Conservation (phyloP, 2,888 invertebrate genomes). For the Rotaria socialis region DNA sequence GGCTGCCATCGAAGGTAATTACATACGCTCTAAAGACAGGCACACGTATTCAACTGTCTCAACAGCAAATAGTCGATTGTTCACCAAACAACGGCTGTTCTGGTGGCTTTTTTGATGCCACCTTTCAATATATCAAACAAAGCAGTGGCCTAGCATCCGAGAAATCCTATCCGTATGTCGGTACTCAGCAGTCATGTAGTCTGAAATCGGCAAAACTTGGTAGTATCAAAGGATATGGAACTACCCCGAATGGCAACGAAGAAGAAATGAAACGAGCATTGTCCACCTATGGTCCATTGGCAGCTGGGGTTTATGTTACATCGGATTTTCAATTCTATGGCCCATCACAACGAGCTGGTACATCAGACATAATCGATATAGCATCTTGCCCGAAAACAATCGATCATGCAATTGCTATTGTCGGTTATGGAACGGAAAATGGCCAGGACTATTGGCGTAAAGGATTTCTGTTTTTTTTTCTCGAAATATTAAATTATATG, state of each 20-base stretch:
- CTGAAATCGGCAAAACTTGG: not conserved
- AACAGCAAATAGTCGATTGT: slow-evolving; percentile 18
- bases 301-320: not conserved
- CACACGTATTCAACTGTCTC: not conserved
- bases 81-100: not conserved
- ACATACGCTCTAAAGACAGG: not conserved
- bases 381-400: not conserved
- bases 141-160: not conserved
- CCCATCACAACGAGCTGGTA: not conserved
- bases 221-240: not conserved
- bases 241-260: not conserved
- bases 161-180: not conserved
- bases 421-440: slow-evolving; percentile 32
- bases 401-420: slow-evolving; percentile 18
- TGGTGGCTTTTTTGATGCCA: not conserved
- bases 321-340: slow-evolving; percentile 13
- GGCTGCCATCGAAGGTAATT: slow-evolving; percentile 22
- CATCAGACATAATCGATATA: slow-evolving; percentile 4
- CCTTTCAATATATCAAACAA: slow-evolving; percentile 3
- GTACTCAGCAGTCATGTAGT: not conserved
- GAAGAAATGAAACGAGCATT: slow-evolving; percentile 19
- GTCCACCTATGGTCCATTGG: not conserved
- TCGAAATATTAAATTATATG: not conserved
- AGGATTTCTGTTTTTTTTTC: not conserved
- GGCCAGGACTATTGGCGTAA: slow-evolving; percentile 2